These are phyloP conservation scores for Struthio camelus DNA, from an alignment of 2,113 vertebrate genomes.

Conservation along the genomic window DNA sequence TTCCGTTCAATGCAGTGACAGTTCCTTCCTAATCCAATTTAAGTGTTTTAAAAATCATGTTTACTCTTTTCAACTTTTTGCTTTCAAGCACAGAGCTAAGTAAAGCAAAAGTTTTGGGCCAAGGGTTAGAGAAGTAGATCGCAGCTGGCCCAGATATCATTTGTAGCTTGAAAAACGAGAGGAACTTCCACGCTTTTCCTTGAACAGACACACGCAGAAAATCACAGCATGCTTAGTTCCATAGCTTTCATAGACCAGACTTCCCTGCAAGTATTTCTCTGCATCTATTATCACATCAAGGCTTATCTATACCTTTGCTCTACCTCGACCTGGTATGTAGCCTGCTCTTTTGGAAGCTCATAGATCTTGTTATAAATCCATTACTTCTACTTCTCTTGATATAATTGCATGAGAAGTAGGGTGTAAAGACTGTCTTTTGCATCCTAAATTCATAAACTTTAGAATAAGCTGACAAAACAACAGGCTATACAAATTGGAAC, in stretches of 20 bases:
- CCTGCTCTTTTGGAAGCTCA: neutral
- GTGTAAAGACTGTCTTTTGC: neutral
- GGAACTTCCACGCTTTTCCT: neutral
- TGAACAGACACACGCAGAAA: neutral
- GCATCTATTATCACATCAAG: neutral
- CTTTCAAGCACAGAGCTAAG: neutral
- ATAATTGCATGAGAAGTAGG: neutral
- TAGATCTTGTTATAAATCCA: neutral
- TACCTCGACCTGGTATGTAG: neutral
- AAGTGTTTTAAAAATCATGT: neutral
- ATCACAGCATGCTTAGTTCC: neutral
- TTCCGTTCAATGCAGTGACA: neutral
- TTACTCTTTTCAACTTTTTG: neutral
- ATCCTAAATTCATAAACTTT: neutral
- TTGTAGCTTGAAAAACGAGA: neutral
- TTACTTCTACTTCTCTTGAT: neutral
- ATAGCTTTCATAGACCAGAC: neutral
- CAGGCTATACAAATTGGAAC: neutral
- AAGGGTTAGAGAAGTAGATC: neutral
- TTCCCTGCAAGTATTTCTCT: conserved; percentile 4
- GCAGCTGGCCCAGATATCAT: neutral
- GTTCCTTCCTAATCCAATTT: neutral
- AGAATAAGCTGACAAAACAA: conserved; percentile 3
- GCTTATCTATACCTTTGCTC: neutral
- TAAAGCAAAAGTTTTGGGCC: neutral